Evolutionary conservation across 2,888 invertebrate genomes (phyloP), one percentile per base, ranked within the genome.

Genomic region (Meliscaeva auricollis): DNA sequence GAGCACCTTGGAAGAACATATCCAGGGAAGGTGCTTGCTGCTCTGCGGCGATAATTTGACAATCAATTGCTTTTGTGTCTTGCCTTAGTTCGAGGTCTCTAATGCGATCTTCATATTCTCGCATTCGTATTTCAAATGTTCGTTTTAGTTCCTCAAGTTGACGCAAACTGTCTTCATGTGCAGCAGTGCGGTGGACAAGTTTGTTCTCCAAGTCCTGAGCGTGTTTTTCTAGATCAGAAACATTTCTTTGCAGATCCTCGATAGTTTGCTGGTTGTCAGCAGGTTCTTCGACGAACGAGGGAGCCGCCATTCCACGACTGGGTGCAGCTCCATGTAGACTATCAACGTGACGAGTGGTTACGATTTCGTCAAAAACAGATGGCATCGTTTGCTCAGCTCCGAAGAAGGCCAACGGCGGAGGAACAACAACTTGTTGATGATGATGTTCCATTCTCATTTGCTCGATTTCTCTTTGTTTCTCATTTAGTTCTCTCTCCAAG

Each of bases 191-290:
- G 4, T 89, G 88, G 20, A 89, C 87, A 35, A 92, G 88, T 87
- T 92, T 92, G 13, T 89, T 90, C 66, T 92, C 92, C 64, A 93
- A 88, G 46, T 92, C 92, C 75, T 90, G 90, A 6, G 91, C 91
- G 80, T 92, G 91, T 75, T 91, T 91, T 83, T 92, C 91, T 74
- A 92, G 87, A 87, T 92, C 92, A 0, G 91, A 91, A 0, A 92
- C 91, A 73, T 92, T 92, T 0, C 91, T 89, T 77, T 92, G 90
- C 22, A 92, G 80, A 76, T 91, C 90, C 83, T 92, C 92, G 46
- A 90, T 89, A 17, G 91, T 92, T 52, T 94, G 90, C 38, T 93
- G 93, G 68, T 88, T 87, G 7, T 54, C 82, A 22, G 41, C 6
- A 0, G 77, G 72, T 35, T 79, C 72, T 15, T 70, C 80, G 11